These are phyloP conservation scores for Pyrgus malvae DNA, from an alignment of 2,888 invertebrate genomes.

Conservation along the genomic window DNA sequence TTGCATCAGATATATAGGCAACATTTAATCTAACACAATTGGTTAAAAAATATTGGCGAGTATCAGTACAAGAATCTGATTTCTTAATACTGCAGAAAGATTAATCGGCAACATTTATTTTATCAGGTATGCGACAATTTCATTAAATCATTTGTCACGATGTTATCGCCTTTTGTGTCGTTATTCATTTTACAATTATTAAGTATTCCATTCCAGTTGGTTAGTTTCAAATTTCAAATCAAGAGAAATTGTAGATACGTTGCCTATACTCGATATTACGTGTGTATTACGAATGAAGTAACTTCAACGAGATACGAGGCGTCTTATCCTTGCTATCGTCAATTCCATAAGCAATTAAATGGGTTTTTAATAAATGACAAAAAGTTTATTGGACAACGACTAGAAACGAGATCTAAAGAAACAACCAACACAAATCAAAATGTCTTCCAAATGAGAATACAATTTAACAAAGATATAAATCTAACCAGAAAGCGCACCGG, in stretches of 20 bases:
- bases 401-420: constrained; percentile 1
- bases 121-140: no score
- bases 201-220: neutral
- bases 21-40: no score
- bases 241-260: neutral
- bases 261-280: neutral
- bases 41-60: no score
- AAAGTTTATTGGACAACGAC: neutral
- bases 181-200: constrained; percentile 11
- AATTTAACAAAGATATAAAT: constrained; percentile 21
- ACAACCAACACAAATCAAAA: constrained; percentile 5
- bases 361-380: no score
- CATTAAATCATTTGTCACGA: constrained; percentile 41
- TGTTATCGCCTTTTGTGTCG: constrained; percentile 32
- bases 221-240: no score
- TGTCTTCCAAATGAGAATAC: constrained; percentile 8
- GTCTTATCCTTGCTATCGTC: no score
- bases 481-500: constrained; percentile 9
- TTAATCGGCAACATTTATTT: no score
- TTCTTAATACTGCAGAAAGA: no score
- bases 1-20: no score
- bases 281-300: neutral
- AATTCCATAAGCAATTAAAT: no score
- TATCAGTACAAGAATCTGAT: no score
- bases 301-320: no score